Percentiles rank a stretch among this genome's conserved stretches.
phyloP scores from a whole-genome alignment of 1,140 invertebrate genomes.

The Dreissena rostriformis region DNA sequence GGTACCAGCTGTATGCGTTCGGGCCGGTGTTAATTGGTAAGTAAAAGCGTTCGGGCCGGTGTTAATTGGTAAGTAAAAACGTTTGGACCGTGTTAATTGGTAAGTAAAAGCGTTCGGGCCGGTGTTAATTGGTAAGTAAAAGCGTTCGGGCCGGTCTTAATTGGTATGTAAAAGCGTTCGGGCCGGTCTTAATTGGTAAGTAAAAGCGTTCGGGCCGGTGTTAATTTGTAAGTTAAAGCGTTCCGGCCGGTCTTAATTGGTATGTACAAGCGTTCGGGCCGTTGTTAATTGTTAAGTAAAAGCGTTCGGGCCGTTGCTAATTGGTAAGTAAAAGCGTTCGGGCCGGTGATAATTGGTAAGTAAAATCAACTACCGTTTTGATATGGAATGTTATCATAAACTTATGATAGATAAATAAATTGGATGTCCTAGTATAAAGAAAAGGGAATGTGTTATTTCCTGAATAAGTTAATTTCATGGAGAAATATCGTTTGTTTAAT shows the following conservation, averaged over 20 bases:
- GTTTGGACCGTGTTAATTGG: not conserved
- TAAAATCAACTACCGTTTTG: no score
- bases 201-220: not conserved
- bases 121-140: not conserved
- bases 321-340: not conserved
- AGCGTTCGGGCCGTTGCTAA: not conserved
- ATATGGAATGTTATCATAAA: no score
- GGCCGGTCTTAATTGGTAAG: not conserved
- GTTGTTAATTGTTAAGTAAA: not conserved
- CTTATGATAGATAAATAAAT: no score
- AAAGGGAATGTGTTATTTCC: no score
- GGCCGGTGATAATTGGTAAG: not conserved
- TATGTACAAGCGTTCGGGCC: not conserved
- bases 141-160: not conserved
- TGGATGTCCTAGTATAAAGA: no score
- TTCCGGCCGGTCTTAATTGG: not conserved
- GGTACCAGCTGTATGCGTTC: slow-evolving; percentile 64
- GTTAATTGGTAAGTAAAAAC: not conserved
- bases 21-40: slow-evolving; percentile 60
- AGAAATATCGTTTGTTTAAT: no score
- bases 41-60: not conserved
- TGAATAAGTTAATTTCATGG: no score
- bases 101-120: not conserved
- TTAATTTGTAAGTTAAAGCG: not conserved
- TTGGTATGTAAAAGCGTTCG: not conserved